phyloP scores from a whole-genome alignment of 2,888 invertebrate species.

The Caenorhabditis becei region DNA sequence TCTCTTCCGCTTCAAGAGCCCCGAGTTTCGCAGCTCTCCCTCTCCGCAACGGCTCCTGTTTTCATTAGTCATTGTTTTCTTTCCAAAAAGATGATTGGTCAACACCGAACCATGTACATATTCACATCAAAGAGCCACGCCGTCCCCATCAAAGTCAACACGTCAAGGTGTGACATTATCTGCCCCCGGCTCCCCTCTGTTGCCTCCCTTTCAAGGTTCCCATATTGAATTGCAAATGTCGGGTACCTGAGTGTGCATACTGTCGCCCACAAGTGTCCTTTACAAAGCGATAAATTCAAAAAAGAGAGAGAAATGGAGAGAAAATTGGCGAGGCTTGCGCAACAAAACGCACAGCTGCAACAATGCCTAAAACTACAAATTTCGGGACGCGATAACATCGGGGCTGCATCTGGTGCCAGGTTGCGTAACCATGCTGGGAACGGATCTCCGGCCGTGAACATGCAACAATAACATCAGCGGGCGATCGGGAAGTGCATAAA shows the following conservation, averaged over 20 bases:
- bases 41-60: constrained; percentile 27
- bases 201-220: constrained; percentile 14
- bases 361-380: constrained; percentile 25
- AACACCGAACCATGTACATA: background rate
- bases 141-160: constrained; percentile 41
- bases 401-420: constrained; percentile 53
- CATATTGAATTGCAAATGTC: constrained; percentile 56
- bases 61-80: constrained; percentile 40
- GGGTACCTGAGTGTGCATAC: constrained; percentile 27
- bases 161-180: constrained; percentile 37
- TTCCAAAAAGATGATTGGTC: constrained; percentile 13
- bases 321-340: constrained; percentile 35
- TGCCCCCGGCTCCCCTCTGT: constrained; percentile 1
- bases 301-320: constrained; percentile 18
- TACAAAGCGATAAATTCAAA: constrained; percentile 29
- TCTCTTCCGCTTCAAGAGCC: constrained; percentile 34
- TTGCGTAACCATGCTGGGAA: constrained; percentile 40
- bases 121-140: constrained; percentile 35
- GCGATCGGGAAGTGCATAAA: constrained; percentile 52
- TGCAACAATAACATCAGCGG: constrained; percentile 28
- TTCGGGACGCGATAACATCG: constrained; percentile 35
- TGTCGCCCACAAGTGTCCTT: constrained; percentile 8
- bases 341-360: constrained; percentile 49
- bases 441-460: background rate
- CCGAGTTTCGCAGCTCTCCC: constrained; percentile 1